Evolutionary conservation across 92 coral and sea anemone genomes (phyloP).

Genomic region (Porites cylindrica): DNA sequence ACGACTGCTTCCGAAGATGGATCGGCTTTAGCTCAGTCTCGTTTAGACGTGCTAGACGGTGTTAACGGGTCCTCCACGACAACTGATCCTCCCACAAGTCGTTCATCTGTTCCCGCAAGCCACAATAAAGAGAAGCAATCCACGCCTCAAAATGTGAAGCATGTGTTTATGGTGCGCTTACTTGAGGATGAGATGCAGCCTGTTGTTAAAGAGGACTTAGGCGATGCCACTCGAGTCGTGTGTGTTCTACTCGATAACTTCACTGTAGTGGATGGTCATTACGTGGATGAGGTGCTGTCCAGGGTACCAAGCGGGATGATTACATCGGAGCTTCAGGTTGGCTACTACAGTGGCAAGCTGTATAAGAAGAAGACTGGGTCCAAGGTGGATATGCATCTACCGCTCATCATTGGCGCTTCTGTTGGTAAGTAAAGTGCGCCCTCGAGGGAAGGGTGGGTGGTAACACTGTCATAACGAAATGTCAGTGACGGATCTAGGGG

Average conservation of each 20-base stretch:
- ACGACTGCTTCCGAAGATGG: not conserved
- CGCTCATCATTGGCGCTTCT: slow-evolving; percentile 75
- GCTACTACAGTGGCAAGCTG: slow-evolving; percentile 78
- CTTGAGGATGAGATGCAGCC: slow-evolving; percentile 42
- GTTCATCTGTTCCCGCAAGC: not conserved
- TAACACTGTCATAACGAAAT: not conserved
- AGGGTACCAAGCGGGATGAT: slow-evolving; percentile 53
- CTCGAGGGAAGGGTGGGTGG: not conserved
- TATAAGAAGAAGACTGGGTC: slow-evolving; percentile 46
- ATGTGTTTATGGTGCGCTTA: slow-evolving; percentile 87
- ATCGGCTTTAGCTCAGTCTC: not conserved
- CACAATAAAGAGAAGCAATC: not conserved
- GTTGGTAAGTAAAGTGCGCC: slow-evolving; percentile 75
- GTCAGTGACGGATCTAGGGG: too few relatives aligned
- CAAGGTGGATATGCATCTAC: slow-evolving; percentile 55
- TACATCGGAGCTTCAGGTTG: slow-evolving; percentile 61
- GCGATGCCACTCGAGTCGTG: slow-evolving; percentile 59
- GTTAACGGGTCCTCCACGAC: slow-evolving; percentile 34
- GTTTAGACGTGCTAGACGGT: slow-evolving; percentile 33
- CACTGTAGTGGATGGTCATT: slow-evolving; percentile 71
- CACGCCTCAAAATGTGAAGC: slow-evolving; percentile 22
- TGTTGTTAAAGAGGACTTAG: slow-evolving; percentile 63
- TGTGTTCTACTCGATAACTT: slow-evolving; percentile 81
- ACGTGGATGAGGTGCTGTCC: slow-evolving; percentile 77
- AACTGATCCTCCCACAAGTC: slow-evolving; percentile 8